A percentile compares a stretch with the other conserved stretches of the same genome.
phyloP scores from a whole-genome alignment of 2,797 vertebrate genomes.

The Agapornis canus region DNA sequence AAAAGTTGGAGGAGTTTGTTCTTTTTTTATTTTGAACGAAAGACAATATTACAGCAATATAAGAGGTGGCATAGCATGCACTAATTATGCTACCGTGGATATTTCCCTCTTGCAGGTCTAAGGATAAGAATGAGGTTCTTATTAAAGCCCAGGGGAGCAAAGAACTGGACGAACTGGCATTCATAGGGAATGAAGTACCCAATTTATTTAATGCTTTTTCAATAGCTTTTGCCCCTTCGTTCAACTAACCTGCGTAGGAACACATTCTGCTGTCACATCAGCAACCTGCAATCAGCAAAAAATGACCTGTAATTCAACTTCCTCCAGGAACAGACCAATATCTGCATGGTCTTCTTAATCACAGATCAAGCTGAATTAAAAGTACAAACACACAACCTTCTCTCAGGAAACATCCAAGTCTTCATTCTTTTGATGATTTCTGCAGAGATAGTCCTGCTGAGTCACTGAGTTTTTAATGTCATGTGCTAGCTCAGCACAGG shows the following conservation, averaged over 20 bases:
- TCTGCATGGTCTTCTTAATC: neutral
- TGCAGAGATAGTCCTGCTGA: slow-evolving; percentile 4
- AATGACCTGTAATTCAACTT: neutral
- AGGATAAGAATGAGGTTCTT: neutral
- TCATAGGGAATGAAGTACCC: neutral
- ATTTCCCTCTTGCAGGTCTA: neutral
- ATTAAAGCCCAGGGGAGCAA: neutral
- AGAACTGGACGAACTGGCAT: neutral
- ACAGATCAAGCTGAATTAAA: neutral
- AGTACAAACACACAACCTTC: neutral
- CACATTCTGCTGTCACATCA: neutral
- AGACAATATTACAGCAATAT: neutral
- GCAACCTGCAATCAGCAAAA: neutral
- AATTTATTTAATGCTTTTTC: neutral
- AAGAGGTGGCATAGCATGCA: neutral
- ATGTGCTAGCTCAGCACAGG: neutral
- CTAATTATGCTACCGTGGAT: neutral
- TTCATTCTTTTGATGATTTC: neutral
- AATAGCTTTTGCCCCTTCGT: neutral
- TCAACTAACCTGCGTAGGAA: neutral
- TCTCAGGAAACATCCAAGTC: neutral
- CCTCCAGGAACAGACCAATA: neutral
- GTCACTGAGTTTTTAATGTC: neutral
- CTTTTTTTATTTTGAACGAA: neutral
- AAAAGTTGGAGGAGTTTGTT: neutral